Conservation (phyloP, 1,140 invertebrate species). For the Megalopta genalis region DNA sequence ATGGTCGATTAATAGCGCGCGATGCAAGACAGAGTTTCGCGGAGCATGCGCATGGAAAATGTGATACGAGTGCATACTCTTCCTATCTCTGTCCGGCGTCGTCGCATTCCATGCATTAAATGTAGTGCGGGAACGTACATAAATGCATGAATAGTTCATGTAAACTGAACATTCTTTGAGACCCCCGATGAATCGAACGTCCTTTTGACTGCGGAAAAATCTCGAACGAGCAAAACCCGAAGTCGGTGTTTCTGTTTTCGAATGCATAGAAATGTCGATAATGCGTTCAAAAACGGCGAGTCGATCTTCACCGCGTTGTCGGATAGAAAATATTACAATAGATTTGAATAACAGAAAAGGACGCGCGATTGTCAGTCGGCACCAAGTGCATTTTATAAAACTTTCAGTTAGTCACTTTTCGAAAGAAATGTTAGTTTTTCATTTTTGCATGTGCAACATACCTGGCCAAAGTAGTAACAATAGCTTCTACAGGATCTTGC, state of each 20-base stretch:
- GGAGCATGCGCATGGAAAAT: slow-evolving; percentile 9
- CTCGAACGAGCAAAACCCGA: slow-evolving; percentile 10
- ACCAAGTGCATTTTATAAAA: too few relatives aligned
- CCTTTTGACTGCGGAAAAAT: slow-evolving; percentile 40
- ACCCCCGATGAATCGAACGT: slow-evolving; percentile 46
- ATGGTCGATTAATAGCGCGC: not conserved
- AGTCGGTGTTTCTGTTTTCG: not conserved
- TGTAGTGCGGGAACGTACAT: slow-evolving; percentile 41
- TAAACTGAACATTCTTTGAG: slow-evolving; percentile 24
- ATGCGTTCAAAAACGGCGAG: not conserved
- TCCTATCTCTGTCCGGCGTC: slow-evolving; percentile 21
- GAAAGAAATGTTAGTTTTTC: too few relatives aligned
- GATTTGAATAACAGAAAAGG: too few relatives aligned
- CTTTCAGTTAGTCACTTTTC: too few relatives aligned
- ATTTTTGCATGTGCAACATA: too few relatives aligned
- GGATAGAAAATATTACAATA: too few relatives aligned
- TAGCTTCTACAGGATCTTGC: too few relatives aligned
- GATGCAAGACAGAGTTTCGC: not conserved
- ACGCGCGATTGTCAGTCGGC: too few relatives aligned
- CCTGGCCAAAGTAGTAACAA: too few relatives aligned
- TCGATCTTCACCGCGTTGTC: too few relatives aligned
- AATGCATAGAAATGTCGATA: slow-evolving; percentile 46
- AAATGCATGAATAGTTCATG: slow-evolving; percentile 59
- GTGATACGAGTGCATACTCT: not conserved
- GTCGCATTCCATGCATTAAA: slow-evolving; percentile 54